These are phyloP conservation scores for Leucoraja erinaceus DNA, from an alignment of 2,113 vertebrate genomes.

Conservation along the genomic window DNA sequence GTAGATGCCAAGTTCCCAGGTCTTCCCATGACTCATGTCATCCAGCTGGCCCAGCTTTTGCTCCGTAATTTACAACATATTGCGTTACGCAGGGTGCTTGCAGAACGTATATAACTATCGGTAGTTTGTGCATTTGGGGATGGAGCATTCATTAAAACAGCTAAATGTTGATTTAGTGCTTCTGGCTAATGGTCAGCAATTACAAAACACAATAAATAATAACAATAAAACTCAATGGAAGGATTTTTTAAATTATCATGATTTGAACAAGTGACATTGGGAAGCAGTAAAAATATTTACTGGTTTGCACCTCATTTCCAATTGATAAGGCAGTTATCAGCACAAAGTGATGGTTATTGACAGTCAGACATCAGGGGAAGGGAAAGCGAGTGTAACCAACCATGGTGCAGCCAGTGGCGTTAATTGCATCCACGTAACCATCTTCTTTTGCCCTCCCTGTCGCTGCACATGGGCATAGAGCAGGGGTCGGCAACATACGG, in stretches of 20 bases:
- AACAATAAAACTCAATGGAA: not conserved
- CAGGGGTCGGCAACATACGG: too few species aligned
- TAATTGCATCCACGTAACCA: not conserved
- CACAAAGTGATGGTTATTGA: not conserved
- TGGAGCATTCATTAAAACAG: not conserved
- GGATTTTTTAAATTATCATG: not conserved
- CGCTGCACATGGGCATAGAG: not conserved
- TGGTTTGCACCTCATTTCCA: not conserved
- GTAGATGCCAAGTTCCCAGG: slow-evolving; percentile 26
- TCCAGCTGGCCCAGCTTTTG: not conserved
- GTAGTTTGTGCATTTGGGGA: not conserved
- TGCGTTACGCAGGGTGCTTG: not conserved
- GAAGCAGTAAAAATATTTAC: not conserved
- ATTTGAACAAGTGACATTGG: not conserved
- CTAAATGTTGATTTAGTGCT: not conserved
- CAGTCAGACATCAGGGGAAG: not conserved
- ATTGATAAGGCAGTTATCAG: not conserved
- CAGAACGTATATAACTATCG: not conserved
- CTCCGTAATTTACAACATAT: slow-evolving; percentile 12
- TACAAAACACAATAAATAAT: not conserved
- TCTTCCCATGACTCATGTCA: slow-evolving; percentile 36
- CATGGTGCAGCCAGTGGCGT: not conserved
- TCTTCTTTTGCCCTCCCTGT: not conserved
- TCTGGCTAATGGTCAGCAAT: not conserved
- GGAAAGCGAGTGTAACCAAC: not conserved